These are phyloP conservation scores for Agrotis exclamationis DNA, from an alignment of 2,888 invertebrate species.

Conservation along the genomic window DNA sequence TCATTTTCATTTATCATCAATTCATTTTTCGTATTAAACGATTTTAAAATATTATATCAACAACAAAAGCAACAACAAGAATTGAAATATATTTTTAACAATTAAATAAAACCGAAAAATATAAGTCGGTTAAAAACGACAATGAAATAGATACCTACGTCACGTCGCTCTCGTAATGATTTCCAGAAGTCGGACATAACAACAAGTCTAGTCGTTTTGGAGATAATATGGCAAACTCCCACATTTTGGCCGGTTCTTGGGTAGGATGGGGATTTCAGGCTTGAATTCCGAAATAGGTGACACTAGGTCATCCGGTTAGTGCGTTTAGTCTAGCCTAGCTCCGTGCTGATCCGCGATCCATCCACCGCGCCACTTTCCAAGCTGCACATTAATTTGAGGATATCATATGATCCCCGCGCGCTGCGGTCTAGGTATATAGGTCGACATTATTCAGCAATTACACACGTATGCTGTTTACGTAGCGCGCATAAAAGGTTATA, in stretches of 20 bases:
- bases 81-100: too few species aligned
- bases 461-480: conserved; percentile 10
- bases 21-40: too few species aligned
- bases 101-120: too few species aligned
- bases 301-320: not conserved
- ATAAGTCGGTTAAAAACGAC: too few species aligned
- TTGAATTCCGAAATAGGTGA: not conserved
- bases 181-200: too few species aligned
- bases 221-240: not conserved
- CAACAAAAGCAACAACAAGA: too few species aligned
- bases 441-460: conserved; percentile 24
- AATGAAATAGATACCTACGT: too few species aligned
- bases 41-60: too few species aligned
- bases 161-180: too few species aligned
- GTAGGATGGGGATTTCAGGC: not conserved
- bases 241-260: too few species aligned
- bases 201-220: not conserved
- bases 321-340: not conserved
- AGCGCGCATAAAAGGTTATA: conserved; percentile 38
- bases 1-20: too few species aligned
- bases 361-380: conserved; percentile 1
- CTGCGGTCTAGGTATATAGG: not conserved
- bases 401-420: conserved; percentile 6
- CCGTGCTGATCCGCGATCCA: conserved; percentile 4
- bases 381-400: conserved; percentile 16